A percentile compares a stretch with the other conserved stretches of the same genome.
phyloP scores from a whole-genome alignment of 1,140 invertebrate species.

The Drosophila ironensis region DNA sequence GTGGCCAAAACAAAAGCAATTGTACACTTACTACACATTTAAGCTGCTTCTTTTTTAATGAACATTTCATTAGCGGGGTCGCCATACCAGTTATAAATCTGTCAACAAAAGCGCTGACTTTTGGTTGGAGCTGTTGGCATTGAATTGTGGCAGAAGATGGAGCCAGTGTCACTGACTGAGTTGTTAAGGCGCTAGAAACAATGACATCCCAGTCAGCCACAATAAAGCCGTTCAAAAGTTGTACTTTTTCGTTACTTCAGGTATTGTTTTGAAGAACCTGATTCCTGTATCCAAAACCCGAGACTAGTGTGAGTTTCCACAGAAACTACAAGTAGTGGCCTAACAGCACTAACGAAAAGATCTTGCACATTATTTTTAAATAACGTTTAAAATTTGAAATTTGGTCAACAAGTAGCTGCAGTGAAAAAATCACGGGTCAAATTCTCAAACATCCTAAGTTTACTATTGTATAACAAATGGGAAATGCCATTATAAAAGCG shows the following conservation, averaged over 20 bases:
- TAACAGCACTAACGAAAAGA: no score
- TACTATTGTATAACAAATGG: constrained; percentile 10
- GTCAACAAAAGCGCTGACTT: constrained; percentile 53
- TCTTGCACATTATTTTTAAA: no score
- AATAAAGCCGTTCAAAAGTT: constrained; percentile 46
- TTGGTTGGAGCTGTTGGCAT: constrained; percentile 53
- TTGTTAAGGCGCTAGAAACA: constrained; percentile 53
- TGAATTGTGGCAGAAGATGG: constrained; percentile 45
- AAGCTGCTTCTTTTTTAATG: constrained; percentile 46
- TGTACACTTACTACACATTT: constrained; percentile 42
- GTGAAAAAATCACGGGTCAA: neutral
- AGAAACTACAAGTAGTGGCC: constrained; percentile 66
- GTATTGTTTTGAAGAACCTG: no score
- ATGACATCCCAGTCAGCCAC: constrained; percentile 30
- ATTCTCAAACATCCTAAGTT: neutral
- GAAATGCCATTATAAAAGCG: constrained; percentile 17
- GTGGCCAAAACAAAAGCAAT: constrained; percentile 54
- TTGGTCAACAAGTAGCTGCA: no score
- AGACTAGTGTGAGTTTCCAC: constrained; percentile 45
- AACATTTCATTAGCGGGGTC: constrained; percentile 45
- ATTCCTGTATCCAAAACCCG: constrained; percentile 33
- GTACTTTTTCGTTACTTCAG: constrained; percentile 32
- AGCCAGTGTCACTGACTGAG: constrained; percentile 51
- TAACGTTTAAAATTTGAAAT: no score
- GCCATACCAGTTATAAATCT: constrained; percentile 53